Conservation (phyloP, 2,888 invertebrate species). For the Epirrita christyi region DNA sequence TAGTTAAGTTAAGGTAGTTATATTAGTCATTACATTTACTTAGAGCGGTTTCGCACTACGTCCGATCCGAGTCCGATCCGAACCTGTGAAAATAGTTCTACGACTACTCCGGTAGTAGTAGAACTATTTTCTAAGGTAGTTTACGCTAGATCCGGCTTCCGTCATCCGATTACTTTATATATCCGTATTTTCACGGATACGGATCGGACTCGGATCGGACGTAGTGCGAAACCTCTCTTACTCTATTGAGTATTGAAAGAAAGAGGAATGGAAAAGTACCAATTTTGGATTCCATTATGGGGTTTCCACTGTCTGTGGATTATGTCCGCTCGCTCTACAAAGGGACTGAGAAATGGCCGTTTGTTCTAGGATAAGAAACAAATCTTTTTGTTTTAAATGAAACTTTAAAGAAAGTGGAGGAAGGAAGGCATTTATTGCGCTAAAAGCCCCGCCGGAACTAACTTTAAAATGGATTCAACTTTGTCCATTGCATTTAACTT, state of each 20-base stretch:
- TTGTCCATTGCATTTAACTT: constrained; percentile 78
- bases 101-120: too few species aligned
- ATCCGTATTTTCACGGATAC: too few species aligned
- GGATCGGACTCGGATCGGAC: too few species aligned
- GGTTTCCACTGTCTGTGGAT: constrained; percentile 25
- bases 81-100: too few species aligned
- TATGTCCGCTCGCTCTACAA: constrained; percentile 23
- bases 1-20: too few species aligned
- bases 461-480: constrained; percentile 84
- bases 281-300: not conserved
- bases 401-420: constrained; percentile 81
- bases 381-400: constrained; percentile 81
- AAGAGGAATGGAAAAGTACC: not conserved
- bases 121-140: too few species aligned
- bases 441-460: constrained; percentile 80
- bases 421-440: constrained; percentile 84
- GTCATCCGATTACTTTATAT: too few species aligned
- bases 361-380: constrained; percentile 74
- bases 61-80: too few species aligned
- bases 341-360: constrained; percentile 56
- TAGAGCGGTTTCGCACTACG: too few species aligned
- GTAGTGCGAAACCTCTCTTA: too few species aligned
- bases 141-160: too few species aligned
- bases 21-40: too few species aligned
- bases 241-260: not conserved